Base-by-base conservation (phyloP, 2,888 invertebrate species). In the Orchesellides sinensis region DNA sequence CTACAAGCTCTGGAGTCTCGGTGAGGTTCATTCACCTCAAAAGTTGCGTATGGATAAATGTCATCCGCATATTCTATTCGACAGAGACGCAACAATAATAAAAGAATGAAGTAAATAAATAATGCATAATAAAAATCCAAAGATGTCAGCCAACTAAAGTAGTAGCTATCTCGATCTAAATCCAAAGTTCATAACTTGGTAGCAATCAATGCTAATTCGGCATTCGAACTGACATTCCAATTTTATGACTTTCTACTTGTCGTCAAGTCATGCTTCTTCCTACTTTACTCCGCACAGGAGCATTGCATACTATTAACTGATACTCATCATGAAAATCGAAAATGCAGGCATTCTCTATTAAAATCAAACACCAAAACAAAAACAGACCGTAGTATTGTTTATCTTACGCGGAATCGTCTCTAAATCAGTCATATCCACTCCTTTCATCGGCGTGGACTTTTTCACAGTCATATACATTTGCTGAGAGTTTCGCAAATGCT, bases 1-100 rank as follows among this genome's bases (percentile, higher is more conserved):
- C 73, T 73, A 70, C 69, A 84, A 65, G 81, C 82, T 49, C 85
- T 63, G 8, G 85, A 83, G 35, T 87, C 86, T 54, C 86, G 66
- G 56, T 81, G 74, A 40, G 84, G 81, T 63, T 87, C 86, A 56
- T 84, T 86, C 87, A 92, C 90, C 89, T 92, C 92, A 89, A 92
- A 92, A 85, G 92, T 92, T 72, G 92, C 92, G 89, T 92, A 92
- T 69, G 92, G 92, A 90, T 92, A 92, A 89, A 92, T 92, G 88
- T 93, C 92, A 89, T 92, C 92, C 56, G 92, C 92, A 89, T 92
- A 92, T 89, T 92, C 92, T 89, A 85, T 29, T 35, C 35, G 32
- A 32, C 6, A 32, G 32, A 32, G 32, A 32, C 32, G 32, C 10
- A 32, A 10, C 10, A 32, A 32, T 6, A 32, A 61, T 1, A 1